Base-by-base conservation (phyloP, 2,797 vertebrate genomes). In the Pipistrellus kuhlii region DNA sequence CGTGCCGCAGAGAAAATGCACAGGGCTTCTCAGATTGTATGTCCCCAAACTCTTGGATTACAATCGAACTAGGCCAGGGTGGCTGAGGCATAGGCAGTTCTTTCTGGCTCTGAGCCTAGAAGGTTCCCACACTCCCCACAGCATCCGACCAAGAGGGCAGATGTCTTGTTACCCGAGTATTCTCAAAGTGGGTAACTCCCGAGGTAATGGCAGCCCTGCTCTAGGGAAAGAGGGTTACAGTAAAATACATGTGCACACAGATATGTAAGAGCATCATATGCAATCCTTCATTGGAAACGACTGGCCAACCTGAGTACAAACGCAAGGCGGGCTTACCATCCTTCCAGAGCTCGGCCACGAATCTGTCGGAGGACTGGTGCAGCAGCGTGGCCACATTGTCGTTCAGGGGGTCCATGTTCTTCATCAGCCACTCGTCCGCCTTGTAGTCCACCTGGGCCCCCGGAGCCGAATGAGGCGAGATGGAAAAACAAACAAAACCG, bases 341-440 rank as follows among this genome's bases (percentile, higher is more conserved):
- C 94, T 99, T 99, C 99, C 99, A 99, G 6, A 99, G 98, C 95
- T 99, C 99, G 3, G 98, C 98, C 59, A 99, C 99, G 88, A 99
- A 99, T 95, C 99, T 99, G 97, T 99, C 99, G 0, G 99, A 98
- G 2, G 98, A 99, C 97, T 99, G 99, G 96, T 99, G 99, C 89
- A 99, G 97, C 41, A 99, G 98, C 0, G 99, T 99, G 87, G 99
- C 99, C 97, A 99, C 99, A 0, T 99, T 99, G 98, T 99, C 99
- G 0, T 99, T 99, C 88, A 99, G 98, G 3, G 99, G 99, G 85
- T 99, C 99, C 99, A 99, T 99, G 96, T 99, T 99, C 98, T 99
- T 99, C 99, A 99, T 99, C 95, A 99, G 95, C 99, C 99, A 99
- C 97, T 99, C 99, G 3, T 99, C 99, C 0, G 99, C 99, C 96